Conservation (phyloP, 1,140 invertebrate species). For the Tetramorium alpestre region DNA sequence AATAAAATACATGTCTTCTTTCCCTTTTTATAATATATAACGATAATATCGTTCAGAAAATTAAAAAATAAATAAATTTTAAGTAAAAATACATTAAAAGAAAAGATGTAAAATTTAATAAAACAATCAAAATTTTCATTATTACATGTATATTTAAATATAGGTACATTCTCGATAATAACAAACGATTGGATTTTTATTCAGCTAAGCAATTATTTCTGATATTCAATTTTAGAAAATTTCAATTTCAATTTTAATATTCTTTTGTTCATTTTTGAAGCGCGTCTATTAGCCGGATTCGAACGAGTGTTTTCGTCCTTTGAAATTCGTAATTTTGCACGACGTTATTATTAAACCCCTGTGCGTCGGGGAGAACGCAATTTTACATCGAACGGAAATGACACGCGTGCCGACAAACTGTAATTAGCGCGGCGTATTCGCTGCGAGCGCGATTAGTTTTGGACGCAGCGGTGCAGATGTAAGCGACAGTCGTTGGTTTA, state of each 20-base stretch:
- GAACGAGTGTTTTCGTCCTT: not conserved
- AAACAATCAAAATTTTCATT: not conserved
- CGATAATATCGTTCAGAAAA: not conserved
- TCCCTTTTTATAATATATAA: not conserved
- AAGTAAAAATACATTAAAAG: not conserved
- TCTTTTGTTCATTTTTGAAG: not conserved
- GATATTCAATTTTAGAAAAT: too few relatives aligned
- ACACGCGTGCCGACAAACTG: slow-evolving; percentile 40
- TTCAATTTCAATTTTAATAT: not conserved
- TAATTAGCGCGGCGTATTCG: slow-evolving; percentile 27
- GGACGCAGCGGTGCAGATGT: not conserved
- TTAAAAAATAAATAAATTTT: not conserved
- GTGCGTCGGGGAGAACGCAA: not conserved
- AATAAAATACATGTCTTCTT: not conserved
- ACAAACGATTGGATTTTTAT: not conserved
- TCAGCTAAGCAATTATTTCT: not conserved
- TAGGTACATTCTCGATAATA: too few relatives aligned
- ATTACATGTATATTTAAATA: not conserved
- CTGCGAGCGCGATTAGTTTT: slow-evolving; percentile 25
- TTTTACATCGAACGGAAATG: not conserved
- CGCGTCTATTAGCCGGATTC: not conserved
- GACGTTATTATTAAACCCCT: not conserved
- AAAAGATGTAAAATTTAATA: not conserved
- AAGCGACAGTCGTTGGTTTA: slow-evolving; percentile 23
- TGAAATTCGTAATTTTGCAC: not conserved